Base-by-base conservation (phyloP, 2,888 invertebrate species). In the Quadroppia sp. region DNA sequence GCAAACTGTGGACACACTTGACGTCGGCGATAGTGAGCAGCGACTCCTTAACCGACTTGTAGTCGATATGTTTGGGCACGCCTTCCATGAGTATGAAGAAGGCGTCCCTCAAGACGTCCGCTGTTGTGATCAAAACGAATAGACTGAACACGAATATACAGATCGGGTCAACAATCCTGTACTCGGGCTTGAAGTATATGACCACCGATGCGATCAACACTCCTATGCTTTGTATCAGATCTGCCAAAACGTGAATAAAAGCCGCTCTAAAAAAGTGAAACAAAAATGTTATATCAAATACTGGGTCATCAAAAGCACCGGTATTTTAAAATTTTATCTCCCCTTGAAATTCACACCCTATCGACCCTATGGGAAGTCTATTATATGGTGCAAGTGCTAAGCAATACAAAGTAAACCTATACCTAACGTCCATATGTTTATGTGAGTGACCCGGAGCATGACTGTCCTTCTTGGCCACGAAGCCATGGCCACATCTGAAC, bases 121-220 rank as follows among this genome's bases (percentile, higher is more conserved):
- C n/a, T n/a, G n/a, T n/a, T n/a, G n/a, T n/a, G n/a, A n/a, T n/a
- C n/a, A n/a, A n/a, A n/a, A n/a, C n/a, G n/a, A n/a, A n/a, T n/a
- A n/a, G n/a, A n/a, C n/a, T n/a, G n/a, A 98, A 98, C 73, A 98
- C 81, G 85, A 97, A 95, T 1, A 98, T 98, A 83, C 97, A 98
- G 81, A 98, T 94, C 30, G 97, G 97, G 85, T 98, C 98, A 71
- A 95, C 91, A 73, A 97, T 87, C 77, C 86, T 88, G 90, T 92
- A 96, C 48, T 88, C 87, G 15, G 93, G 93, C 90, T 90, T 88
- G 81, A 89, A 96, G 83, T 90, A 95, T 78, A 97, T 95, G 72
- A 95, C 87, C 72, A 92, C 84, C 50, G 96, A 94, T 0, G 97
- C 97, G 25, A 93, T 82, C 76, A 97, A 87, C 0, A 97, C 98